Evolutionary conservation across 2,888 invertebrate genomes (phyloP).

Genomic region (Acleris sparsana): DNA sequence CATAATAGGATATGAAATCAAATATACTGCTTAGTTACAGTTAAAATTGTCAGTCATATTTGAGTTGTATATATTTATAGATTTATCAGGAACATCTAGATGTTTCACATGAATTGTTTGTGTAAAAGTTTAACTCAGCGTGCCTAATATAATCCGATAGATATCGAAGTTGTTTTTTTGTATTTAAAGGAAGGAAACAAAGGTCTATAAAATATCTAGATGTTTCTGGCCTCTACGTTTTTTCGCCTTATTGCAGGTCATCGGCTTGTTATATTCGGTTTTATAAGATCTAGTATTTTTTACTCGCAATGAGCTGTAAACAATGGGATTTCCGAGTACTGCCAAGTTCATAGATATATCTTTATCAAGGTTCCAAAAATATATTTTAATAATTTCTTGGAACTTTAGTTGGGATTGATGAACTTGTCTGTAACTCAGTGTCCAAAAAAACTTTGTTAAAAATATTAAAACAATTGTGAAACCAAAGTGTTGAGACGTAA

Average conservation of each 20-base stretch:
- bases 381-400: no score
- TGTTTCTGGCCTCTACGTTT: conserved; percentile 26
- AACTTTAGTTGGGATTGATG: no score
- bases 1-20: conserved; percentile 57
- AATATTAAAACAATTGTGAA: no score
- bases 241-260: conserved; percentile 15
- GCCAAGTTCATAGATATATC: no score
- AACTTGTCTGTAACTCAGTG: no score
- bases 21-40: conserved; percentile 49
- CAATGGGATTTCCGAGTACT: not conserved
- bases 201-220: not conserved
- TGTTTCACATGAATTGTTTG: conserved; percentile 1
- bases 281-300: conserved; percentile 14
- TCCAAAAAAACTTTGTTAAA: no score
- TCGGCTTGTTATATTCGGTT: conserved; percentile 13
- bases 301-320: not conserved
- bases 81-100: conserved; percentile 24
- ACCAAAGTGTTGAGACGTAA: no score
- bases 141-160: no score
- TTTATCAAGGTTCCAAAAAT: no score
- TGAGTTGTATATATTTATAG: conserved; percentile 58
- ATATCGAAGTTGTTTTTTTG: no score
- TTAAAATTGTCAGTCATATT: conserved; percentile 53
- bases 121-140: no score
- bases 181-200: no score